Base-by-base conservation (phyloP, 2,113 vertebrate species). In the Callithrix jacchus region DNA sequence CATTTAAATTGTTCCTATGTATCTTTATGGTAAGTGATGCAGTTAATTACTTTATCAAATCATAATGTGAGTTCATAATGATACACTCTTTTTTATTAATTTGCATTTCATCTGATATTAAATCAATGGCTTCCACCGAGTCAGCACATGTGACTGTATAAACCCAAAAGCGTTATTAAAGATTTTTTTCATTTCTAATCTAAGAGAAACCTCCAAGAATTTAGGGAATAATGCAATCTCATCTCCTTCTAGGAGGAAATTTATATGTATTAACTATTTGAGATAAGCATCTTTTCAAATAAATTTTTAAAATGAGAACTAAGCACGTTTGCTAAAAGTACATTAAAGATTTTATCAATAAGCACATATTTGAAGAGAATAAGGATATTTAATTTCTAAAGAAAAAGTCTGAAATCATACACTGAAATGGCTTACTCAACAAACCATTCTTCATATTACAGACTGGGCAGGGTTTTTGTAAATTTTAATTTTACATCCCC, bases 271-370 rank as follows among this genome's bases (percentile, higher is more conserved):
- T 79, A 87, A 83, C 37, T 89, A 18, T 40, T 79, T 61, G 64
- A 94, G 21, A 74, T 93, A 49, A 95, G 58, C 42, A 86, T 49
- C 42, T 97, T 94, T 96, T 92, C 79, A 95, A 84, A 92, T 87
- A 91, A 87, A 79, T 54, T 96, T 71, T 12, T 13, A 92, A 95
- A 95, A 81, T 87, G 32, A 84, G 91, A 97, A 87, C 12, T n/a
- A 89, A 56, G 86, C 10, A 89, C 35, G 89, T 89, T 87, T 96
- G 23, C 91, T 96, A 83, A 94, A 94, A 87, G 68, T 10, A 77
- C 66, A 94, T 40, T 35, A 68, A 95, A 95, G 81, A 93, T 66
- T 90, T 85, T 32, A 58, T 88, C 32, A 49, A 25, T 94, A 92
- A 96, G 30, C 56, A 70, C 42, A 89, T 79, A 85, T 12, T 58